A percentile compares a stretch with the other conserved stretches of the same genome.
Conservation (phyloP, 1,140 invertebrate species). For the Phymastichus coffea region DNA sequence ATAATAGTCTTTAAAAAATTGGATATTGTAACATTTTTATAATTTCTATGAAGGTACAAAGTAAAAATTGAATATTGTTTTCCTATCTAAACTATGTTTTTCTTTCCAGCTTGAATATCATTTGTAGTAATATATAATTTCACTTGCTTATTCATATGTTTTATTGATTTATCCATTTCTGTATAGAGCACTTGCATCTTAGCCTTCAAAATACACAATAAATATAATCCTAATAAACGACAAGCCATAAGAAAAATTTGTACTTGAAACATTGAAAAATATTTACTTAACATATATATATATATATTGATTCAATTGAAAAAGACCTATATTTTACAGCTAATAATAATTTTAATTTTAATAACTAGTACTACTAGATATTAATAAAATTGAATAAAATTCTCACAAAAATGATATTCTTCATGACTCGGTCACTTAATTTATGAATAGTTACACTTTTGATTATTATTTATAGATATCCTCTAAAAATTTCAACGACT, state of each 20-base stretch:
- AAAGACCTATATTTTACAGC: constrained; percentile 42
- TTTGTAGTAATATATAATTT: constrained; percentile 32
- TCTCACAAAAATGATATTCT: constrained; percentile 1
- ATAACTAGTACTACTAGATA: constrained; percentile 29
- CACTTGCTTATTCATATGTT: constrained; percentile 29
- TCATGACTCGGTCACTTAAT: too few relatives aligned
- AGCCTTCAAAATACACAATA: constrained; percentile 35
- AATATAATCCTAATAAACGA: constrained; percentile 23
- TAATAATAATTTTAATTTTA: constrained; percentile 38
- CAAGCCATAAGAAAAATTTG: constrained; percentile 21
- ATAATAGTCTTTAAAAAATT: constrained; percentile 40
- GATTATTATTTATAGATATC: too few relatives aligned
- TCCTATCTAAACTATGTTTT: constrained; percentile 52
- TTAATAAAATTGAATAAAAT: background rate
- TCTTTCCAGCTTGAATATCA: constrained; percentile 39
- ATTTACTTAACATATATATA: constrained; percentile 9
- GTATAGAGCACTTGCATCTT: constrained; percentile 40
- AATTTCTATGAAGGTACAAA: constrained; percentile 37
- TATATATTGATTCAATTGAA: constrained; percentile 47
- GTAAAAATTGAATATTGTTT: constrained; percentile 52
- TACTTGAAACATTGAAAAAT: constrained; percentile 23
- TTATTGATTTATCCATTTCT: constrained; percentile 39
- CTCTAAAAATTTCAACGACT: too few relatives aligned
- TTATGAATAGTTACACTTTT: too few relatives aligned
- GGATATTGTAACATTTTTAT: constrained; percentile 41